A percentile compares a stretch with the other conserved stretches of the same genome.
Evolutionary conservation across 92 coral and sea anemone genomes (phyloP).

Genomic region (Epizoanthus stellaris): DNA sequence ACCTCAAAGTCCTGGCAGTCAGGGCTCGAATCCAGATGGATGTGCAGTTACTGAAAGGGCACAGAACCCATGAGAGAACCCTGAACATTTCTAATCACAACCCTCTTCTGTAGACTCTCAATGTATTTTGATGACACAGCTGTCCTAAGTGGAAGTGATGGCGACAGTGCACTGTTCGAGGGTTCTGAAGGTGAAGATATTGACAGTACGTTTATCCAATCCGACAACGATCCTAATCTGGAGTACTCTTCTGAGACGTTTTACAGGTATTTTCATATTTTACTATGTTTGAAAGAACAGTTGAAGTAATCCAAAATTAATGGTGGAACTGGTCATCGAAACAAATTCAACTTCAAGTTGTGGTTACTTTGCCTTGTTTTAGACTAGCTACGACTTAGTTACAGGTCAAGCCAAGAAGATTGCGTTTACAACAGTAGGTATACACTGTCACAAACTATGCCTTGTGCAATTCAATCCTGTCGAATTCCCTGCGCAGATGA

Average conservation of each 20-base stretch:
- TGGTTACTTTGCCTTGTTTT: conserved; percentile 24
- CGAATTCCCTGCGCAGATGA: conserved; percentile 24
- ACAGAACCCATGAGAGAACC: conserved; percentile 25
- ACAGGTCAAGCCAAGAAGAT: conserved; percentile 26
- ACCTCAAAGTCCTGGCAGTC: neutral
- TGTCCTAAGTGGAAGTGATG: conserved; percentile 41
- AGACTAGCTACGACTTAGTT: conserved; percentile 23
- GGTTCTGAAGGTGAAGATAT: conserved; percentile 26
- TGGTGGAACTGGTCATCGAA: neutral
- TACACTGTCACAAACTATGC: no score
- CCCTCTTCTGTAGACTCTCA: conserved; percentile 48
- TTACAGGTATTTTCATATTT: conserved; percentile 43
- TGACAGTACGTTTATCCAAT: conserved; percentile 38
- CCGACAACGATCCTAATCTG: conserved; percentile 39
- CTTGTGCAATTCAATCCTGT: conserved; percentile 19
- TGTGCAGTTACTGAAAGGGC: conserved; percentile 5
- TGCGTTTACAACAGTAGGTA: neutral
- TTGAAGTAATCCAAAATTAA: conserved; percentile 1
- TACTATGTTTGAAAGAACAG: conserved; percentile 42
- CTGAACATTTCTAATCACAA: conserved; percentile 47
- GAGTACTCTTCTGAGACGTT: conserved; percentile 39
- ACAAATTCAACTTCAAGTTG: conserved; percentile 29
- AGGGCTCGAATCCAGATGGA: conserved; percentile 27
- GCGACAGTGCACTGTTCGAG: conserved; percentile 30
- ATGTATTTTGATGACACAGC: conserved; percentile 41